These are phyloP conservation scores for Bufo bufo DNA, from an alignment of 2,113 vertebrate genomes.

Conservation along the genomic window DNA sequence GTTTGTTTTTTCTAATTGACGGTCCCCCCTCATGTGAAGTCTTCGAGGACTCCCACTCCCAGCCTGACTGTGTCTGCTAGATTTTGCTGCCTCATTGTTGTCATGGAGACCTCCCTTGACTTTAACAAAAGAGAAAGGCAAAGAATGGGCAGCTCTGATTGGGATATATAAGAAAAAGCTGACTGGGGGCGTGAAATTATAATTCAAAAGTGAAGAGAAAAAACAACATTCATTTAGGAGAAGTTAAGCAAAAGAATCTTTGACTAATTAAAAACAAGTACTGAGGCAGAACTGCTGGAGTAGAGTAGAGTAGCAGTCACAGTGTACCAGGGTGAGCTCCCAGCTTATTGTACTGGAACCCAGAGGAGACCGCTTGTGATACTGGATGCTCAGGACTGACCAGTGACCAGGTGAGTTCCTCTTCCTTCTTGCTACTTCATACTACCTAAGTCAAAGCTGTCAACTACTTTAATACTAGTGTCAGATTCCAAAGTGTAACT, in stretches of 20 bases:
- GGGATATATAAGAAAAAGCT: constrained; percentile 27
- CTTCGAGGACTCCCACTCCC: constrained; percentile 56
- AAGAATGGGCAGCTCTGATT: constrained; percentile 49
- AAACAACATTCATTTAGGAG: constrained; percentile 26
- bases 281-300: neutral
- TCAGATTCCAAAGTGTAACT: neutral
- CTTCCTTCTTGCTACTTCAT: neutral
- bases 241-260: neutral
- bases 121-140: constrained; percentile 57
- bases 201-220: constrained; percentile 25
- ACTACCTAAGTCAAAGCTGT: neutral
- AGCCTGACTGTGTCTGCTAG: constrained; percentile 55
- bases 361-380: neutral
- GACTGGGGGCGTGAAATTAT: neutral
- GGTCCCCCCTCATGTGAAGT: constrained; percentile 59
- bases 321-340: neutral
- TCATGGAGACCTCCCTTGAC: constrained; percentile 68
- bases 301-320: neutral
- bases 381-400: neutral
- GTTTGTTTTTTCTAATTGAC: constrained; percentile 22
- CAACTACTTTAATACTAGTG: neutral
- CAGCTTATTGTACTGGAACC: neutral
- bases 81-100: constrained; percentile 62
- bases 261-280: constrained; percentile 27
- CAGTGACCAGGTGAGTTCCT: constrained; percentile 1